Evolutionary conservation across 2,113 vertebrate species (phyloP).

Genomic region (Mus musculus): GRCm39 chr8:96773001-96773500

Average conservation of each 20-base stretch:
- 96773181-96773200: background rate
- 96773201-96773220: background rate
- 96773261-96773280: background rate
- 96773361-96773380: too few relatives aligned
- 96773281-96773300: background rate
- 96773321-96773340: background rate
- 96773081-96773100: background rate
- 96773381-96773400: too few relatives aligned
- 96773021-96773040: background rate
- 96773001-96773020: background rate
- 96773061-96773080: background rate
- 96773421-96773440: too few relatives aligned
- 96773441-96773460: too few relatives aligned
- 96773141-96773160: background rate
- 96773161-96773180: background rate
- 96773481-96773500: too few relatives aligned
- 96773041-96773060: background rate
- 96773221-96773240: background rate
- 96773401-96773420: too few relatives aligned
- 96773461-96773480: too few relatives aligned
- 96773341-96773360: slow-evolving; percentile 9
- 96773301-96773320: background rate
- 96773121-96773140: background rate
- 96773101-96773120: background rate
- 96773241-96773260: background rate